Percentiles rank a stretch among this genome's conserved stretches.
These are phyloP conservation scores for Buathra laborator DNA, from an alignment of 2,888 invertebrate genomes.

Conservation along the genomic window DNA sequence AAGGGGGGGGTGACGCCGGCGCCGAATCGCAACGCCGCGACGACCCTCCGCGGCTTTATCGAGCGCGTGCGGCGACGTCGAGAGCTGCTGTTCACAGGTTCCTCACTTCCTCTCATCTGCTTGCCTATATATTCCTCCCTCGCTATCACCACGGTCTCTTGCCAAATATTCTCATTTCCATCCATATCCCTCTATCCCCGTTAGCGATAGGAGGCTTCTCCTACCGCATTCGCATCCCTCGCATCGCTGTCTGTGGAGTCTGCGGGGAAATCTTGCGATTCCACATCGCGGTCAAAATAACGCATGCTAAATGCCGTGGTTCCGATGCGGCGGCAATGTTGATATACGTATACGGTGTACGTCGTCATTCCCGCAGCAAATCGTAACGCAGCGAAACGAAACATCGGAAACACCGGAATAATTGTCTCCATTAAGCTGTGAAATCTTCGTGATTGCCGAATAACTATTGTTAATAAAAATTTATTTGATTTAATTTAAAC, in stretches of 20 bases:
- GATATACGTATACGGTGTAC: neutral
- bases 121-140: constrained; percentile 33
- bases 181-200: constrained; percentile 42
- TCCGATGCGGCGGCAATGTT: constrained; percentile 14
- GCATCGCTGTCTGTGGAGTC: neutral
- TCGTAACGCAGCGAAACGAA: constrained; percentile 7
- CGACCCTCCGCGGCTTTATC: constrained; percentile 76
- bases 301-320: constrained; percentile 40
- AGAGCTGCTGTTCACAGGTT: constrained; percentile 38
- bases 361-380: constrained; percentile 9
- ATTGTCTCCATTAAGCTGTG: too few relatives aligned
- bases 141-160: constrained; percentile 58
- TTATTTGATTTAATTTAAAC: too few relatives aligned
- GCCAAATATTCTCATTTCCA: constrained; percentile 78
- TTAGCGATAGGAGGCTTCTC: constrained; percentile 33
- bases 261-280: constrained; percentile 43
- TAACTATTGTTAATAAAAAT: neutral
- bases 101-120: constrained; percentile 23
- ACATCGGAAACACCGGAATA: constrained; percentile 12
- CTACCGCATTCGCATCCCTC: constrained; percentile 30
- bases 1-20: constrained; percentile 73
- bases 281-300: constrained; percentile 18
- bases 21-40: constrained; percentile 72
- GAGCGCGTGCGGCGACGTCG: constrained; percentile 77
- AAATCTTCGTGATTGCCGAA: neutral